phyloP scores from a whole-genome alignment of 1,140 invertebrate species.

The Papilio aristodemus region DNA sequence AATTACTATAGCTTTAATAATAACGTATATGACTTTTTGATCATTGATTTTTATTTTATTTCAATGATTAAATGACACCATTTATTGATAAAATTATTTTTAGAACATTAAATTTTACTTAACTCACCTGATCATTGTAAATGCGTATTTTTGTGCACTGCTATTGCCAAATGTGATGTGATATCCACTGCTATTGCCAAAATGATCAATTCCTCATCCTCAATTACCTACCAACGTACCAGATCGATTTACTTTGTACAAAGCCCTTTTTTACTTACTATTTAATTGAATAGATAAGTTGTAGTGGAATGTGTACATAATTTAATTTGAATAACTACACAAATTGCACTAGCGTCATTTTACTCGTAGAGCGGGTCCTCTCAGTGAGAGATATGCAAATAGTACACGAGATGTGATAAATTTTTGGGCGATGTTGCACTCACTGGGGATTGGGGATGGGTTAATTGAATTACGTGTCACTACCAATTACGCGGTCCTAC shows the following conservation, averaged over 20 bases:
- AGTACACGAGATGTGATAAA: constrained; percentile 46
- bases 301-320: too few relatives aligned
- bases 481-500: constrained; percentile 35
- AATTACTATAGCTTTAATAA: constrained; percentile 18
- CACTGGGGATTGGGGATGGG: constrained; percentile 34
- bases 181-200: too few relatives aligned
- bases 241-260: too few relatives aligned
- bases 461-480: constrained; percentile 60
- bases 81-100: neutral
- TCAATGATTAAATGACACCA: neutral
- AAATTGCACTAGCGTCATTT: neutral
- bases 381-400: constrained; percentile 50
- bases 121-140: too few relatives aligned
- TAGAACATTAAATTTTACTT: neutral
- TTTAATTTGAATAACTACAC: neutral
- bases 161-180: too few relatives aligned
- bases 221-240: too few relatives aligned
- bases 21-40: constrained; percentile 23
- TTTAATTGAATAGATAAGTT: too few relatives aligned
- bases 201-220: too few relatives aligned
- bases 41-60: neutral
- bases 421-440: constrained; percentile 49
- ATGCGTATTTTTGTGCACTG: too few relatives aligned
- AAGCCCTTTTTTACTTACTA: too few relatives aligned
- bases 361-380: neutral